Evolutionary conservation across 2,797 vertebrate genomes (phyloP).

Genomic region (Oreonectes daqikongensis): DNA sequence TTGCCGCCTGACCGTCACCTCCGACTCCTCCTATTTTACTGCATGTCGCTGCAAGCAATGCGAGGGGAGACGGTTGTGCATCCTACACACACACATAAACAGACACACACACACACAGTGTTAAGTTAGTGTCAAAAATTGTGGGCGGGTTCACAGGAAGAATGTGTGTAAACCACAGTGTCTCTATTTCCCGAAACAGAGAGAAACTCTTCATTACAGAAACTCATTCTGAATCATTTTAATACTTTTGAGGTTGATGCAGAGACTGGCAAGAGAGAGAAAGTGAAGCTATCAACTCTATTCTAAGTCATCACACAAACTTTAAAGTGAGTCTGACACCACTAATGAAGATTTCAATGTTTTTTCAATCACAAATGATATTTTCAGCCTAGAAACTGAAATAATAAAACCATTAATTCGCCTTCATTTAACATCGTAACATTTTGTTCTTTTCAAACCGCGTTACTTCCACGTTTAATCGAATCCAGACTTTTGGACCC

Average conservation of each 20-base stretch:
- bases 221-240: slow-evolving; percentile 66
- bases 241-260: not conserved
- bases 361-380: too few species aligned
- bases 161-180: slow-evolving; percentile 77
- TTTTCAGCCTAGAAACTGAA: too few species aligned
- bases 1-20: slow-evolving; percentile 75
- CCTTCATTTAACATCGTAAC: too few species aligned
- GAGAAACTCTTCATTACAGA: slow-evolving; percentile 69
- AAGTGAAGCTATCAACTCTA: too few species aligned
- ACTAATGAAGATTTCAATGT: too few species aligned
- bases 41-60: slow-evolving; percentile 98
- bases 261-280: too few species aligned
- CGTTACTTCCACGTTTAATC: not conserved
- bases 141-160: slow-evolving; percentile 86
- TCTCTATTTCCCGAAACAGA: slow-evolving; percentile 73
- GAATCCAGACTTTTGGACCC: not conserved
- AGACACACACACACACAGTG: slow-evolving; percentile 48
- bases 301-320: too few species aligned
- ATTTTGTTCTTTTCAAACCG: not conserved
- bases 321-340: too few species aligned
- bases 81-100: slow-evolving; percentile 47
- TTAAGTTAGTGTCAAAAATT: slow-evolving; percentile 76
- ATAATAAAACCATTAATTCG: too few species aligned
- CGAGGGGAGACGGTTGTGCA: slow-evolving; percentile 92
- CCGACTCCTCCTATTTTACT: slow-evolving; percentile 98